Percentiles rank a stretch among this genome's conserved stretches.
Evolutionary conservation across 2,888 invertebrate species (phyloP).

Genomic region (Lasioglossum lativentre): DNA sequence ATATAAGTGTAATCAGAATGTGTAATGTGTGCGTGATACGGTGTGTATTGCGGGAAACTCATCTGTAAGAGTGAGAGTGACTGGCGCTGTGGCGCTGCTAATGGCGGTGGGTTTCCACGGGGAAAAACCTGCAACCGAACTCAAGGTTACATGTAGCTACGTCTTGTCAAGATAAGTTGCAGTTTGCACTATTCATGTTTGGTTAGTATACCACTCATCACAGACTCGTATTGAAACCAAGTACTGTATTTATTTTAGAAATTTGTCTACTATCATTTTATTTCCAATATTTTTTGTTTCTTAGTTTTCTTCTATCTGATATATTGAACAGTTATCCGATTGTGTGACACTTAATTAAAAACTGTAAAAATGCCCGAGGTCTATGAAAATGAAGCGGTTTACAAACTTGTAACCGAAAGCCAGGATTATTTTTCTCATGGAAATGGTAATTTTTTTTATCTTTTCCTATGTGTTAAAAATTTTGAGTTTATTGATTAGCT

Average conservation of each 20-base stretch:
- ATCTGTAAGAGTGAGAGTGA: slow-evolving; percentile 8
- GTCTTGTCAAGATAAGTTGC: slow-evolving; percentile 43
- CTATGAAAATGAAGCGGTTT: slow-evolving; percentile 63
- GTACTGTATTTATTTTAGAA: neutral
- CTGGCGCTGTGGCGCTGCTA: slow-evolving; percentile 30
- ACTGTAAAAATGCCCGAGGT: slow-evolving; percentile 72
- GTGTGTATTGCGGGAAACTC: slow-evolving; percentile 42
- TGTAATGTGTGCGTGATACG: neutral
- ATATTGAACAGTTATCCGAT: slow-evolving; percentile 6
- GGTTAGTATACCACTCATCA: slow-evolving; percentile 25
- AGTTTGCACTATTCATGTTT: slow-evolving; percentile 9
- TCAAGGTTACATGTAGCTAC: slow-evolving; percentile 70
- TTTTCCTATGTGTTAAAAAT: neutral
- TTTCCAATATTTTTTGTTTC: neutral
- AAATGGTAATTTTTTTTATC: slow-evolving; percentile 68
- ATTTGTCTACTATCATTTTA: neutral
- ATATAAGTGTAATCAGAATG: no score
- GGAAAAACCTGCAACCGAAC: slow-evolving; percentile 69
- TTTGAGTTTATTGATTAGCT: neutral
- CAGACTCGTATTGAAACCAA: neutral
- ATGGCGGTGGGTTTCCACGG: slow-evolving; percentile 34
- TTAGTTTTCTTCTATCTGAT: slow-evolving; percentile 2
- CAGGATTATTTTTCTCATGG: slow-evolving; percentile 55
- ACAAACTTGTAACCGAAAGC: slow-evolving; percentile 50
- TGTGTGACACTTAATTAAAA: neutral